These are phyloP conservation scores for Parelbella ahira DNA, from an alignment of 2,888 invertebrate genomes.

Conservation along the genomic window DNA sequence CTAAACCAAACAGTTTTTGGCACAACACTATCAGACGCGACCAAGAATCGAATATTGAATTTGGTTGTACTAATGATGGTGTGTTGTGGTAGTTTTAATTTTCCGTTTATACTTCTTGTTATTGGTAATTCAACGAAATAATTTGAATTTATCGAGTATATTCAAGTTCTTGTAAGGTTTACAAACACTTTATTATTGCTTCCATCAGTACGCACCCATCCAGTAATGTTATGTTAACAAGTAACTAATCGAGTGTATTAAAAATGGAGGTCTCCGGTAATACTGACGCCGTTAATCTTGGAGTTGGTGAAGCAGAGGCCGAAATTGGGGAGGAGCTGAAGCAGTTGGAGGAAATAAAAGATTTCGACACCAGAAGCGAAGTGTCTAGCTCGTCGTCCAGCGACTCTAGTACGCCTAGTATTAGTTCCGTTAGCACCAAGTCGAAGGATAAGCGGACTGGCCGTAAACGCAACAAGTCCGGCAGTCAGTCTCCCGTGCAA, in stretches of 20 bases:
- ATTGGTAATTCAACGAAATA: too few species aligned
- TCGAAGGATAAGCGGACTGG: conserved; percentile 80
- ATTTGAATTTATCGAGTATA: too few species aligned
- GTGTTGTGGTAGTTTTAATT: too few species aligned
- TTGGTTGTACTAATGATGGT: too few species aligned
- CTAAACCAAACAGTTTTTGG: too few species aligned
- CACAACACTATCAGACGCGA: too few species aligned
- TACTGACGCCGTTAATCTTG: conserved; percentile 83
- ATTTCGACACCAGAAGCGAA: conserved; percentile 93
- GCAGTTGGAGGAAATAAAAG: conserved; percentile 85
- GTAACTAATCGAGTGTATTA: conserved; percentile 28
- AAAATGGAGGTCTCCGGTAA: conserved; percentile 77
- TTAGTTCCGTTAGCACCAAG: conserved; percentile 88
- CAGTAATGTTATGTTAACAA: too few species aligned
- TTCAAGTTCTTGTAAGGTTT: too few species aligned
- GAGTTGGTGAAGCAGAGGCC: conserved; percentile 83
- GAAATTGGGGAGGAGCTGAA: conserved; percentile 91
- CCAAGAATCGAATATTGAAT: too few species aligned
- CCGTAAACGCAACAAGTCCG: conserved; percentile 77
- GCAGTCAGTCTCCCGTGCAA: conserved; percentile 63
- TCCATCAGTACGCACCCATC: too few species aligned
- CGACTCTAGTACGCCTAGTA: conserved; percentile 86
- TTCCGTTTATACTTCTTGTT: too few species aligned
- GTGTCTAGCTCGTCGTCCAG: conserved; percentile 91
- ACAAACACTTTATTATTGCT: too few species aligned